Base-by-base conservation (phyloP, 2,888 invertebrate species). In the Macropis europaea region DNA sequence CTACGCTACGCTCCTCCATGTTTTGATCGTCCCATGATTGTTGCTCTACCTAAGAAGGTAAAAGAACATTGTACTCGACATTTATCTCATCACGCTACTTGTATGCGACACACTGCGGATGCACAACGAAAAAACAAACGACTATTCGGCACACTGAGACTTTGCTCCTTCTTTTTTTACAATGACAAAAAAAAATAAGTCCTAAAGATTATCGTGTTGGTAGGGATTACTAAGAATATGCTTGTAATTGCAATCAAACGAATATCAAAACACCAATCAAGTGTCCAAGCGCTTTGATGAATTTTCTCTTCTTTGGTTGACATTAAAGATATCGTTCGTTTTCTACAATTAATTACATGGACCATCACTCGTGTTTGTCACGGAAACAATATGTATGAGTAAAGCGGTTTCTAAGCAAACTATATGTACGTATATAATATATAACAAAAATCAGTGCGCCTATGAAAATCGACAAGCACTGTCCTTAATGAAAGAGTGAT, bases 1-100 rank as follows among this genome's bases (percentile, higher is more conserved):
- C 77, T 6, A 76, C 50, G 24, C 77, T 70, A 70, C 77, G 64
- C 52, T 87, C 86, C n/a, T 87, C 87, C 53, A 82, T 60, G 5
- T 77, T 83, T 40, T 84, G 81, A 38, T 87, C 85, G 3, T 86
- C 86, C 69, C 82, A 82, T 1, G 77, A 76, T 26, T 85, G 84
- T 17, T 83, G 82, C 26, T 84, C 84, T 17, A 86, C 76, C 86
- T 86, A 60, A 19, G 59, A 7, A 63, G 32, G 28, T 48, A 53
- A 26, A 3, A 36, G 3, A 26, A 42, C 26, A n/a, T 19, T 47
- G 3, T 7, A 11, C 9, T 38, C 30, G 47, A 56, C 40, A 28
- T 38, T 38, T 11, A 32, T 30, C 15, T 24, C 26, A 28, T 3
- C 2, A 30, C 11, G 1, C 11, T 6, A 26, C 9, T 9, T 17